phyloP scores from a whole-genome alignment of 2,888 invertebrate species.

The Cantharis nigra region DNA sequence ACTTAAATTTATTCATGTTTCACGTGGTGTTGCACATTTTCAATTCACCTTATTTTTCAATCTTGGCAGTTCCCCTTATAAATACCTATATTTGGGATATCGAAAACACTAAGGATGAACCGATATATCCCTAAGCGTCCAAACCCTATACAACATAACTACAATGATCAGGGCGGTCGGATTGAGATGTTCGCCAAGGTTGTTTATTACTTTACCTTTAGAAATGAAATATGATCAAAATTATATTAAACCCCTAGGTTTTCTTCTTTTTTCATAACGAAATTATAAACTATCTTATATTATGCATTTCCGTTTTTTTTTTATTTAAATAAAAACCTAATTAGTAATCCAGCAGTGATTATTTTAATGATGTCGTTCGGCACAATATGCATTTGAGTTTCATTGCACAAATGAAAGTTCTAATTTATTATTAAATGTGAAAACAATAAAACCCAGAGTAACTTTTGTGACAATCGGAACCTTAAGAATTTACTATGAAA shows the following conservation, averaged over 20 bases:
- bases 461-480: background rate
- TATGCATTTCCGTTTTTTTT: too few relatives aligned
- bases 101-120: constrained; percentile 23
- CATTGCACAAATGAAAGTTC: background rate
- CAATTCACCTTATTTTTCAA: constrained; percentile 11
- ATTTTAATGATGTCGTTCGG: too few relatives aligned
- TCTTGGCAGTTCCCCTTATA: constrained; percentile 16
- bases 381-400: background rate
- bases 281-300: background rate
- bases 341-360: too few relatives aligned
- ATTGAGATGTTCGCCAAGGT: constrained; percentile 25
- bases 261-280: background rate
- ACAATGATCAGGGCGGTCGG: constrained; percentile 25
- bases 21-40: background rate
- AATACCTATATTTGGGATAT: constrained; percentile 15
- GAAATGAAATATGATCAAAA: constrained; percentile 25
- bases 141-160: constrained; percentile 24
- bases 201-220: constrained; percentile 26
- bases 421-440: background rate
- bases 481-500: background rate
- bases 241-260: constrained; percentile 14
- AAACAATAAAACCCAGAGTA: background rate
- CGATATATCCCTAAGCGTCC: constrained; percentile 23
- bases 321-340: too few relatives aligned
- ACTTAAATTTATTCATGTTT: background rate